Conservation (phyloP, 1,140 invertebrate genomes). For the Plodia interpunctella region DNA sequence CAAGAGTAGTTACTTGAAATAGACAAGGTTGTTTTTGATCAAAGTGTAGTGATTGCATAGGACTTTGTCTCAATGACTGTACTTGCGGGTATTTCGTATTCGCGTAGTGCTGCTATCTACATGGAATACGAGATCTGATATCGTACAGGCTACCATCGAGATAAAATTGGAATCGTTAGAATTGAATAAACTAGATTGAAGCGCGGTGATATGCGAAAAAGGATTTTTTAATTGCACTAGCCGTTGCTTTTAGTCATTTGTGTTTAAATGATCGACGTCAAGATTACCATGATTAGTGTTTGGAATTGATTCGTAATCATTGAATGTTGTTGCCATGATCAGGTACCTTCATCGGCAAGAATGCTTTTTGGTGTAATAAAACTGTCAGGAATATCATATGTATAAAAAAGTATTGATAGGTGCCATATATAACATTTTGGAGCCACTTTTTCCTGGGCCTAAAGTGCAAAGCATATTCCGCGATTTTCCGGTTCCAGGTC, state of each 20-base stretch:
- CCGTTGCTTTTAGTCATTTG: neutral
- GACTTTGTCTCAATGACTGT: slow-evolving; percentile 20
- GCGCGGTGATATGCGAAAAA: slow-evolving; percentile 38
- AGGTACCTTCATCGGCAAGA: no score
- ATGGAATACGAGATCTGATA: slow-evolving; percentile 48
- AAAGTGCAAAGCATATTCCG: no score
- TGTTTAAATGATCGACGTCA: neutral
- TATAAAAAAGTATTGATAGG: no score
- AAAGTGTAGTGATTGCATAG: slow-evolving; percentile 6
- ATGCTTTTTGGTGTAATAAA: no score
- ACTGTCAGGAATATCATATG: no score
- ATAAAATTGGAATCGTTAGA: slow-evolving; percentile 67
- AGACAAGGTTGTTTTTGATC: slow-evolving; percentile 2
- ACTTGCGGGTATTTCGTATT: slow-evolving; percentile 39
- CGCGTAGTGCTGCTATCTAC: slow-evolving; percentile 47
- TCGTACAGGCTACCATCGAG: slow-evolving; percentile 41
- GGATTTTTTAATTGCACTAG: slow-evolving; percentile 46
- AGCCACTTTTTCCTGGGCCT: no score
- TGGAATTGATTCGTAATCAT: no score
- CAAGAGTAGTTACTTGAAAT: neutral
- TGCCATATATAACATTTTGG: no score
- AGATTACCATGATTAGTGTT: neutral
- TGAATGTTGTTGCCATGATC: no score
- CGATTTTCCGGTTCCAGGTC: no score
- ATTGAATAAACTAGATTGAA: slow-evolving; percentile 55